Evolutionary conservation across 2,113 vertebrate species (phyloP).

Genomic region (Dinomys branickii): DNA sequence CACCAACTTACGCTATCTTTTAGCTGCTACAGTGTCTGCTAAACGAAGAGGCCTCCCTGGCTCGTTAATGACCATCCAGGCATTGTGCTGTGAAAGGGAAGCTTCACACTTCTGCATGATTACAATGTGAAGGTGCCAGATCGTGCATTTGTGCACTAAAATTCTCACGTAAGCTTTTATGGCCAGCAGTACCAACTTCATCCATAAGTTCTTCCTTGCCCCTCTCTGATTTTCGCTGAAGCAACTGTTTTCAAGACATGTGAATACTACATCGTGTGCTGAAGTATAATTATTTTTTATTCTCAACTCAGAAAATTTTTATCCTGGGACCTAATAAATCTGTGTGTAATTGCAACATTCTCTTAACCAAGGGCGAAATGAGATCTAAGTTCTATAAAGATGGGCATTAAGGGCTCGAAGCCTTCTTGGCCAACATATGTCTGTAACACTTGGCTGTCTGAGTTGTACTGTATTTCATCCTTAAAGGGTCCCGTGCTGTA

Average conservation of each 20-base stretch:
- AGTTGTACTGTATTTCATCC: conserved; percentile 56
- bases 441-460: conserved; percentile 52
- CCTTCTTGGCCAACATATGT: conserved; percentile 42
- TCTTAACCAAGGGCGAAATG: conserved; percentile 65
- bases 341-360: conserved; percentile 55
- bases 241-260: conserved; percentile 63
- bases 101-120: neutral
- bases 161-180: neutral
- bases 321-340: conserved; percentile 71
- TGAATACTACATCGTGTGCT: conserved; percentile 61
- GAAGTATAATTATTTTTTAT: conserved; percentile 64
- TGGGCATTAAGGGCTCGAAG: conserved; percentile 19
- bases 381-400: conserved; percentile 56
- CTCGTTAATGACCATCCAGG: neutral
- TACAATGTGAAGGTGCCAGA: neutral
- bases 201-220: conserved; percentile 20
- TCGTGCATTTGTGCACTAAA: neutral
- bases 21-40: neutral
- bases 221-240: conserved; percentile 67
- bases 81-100: neutral
- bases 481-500: conserved; percentile 28
- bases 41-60: neutral
- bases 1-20: neutral
- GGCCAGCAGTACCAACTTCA: neutral
- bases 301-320: conserved; percentile 66